Conservation (phyloP, 1,140 invertebrate species). For the Berghia stephanieae region DNA sequence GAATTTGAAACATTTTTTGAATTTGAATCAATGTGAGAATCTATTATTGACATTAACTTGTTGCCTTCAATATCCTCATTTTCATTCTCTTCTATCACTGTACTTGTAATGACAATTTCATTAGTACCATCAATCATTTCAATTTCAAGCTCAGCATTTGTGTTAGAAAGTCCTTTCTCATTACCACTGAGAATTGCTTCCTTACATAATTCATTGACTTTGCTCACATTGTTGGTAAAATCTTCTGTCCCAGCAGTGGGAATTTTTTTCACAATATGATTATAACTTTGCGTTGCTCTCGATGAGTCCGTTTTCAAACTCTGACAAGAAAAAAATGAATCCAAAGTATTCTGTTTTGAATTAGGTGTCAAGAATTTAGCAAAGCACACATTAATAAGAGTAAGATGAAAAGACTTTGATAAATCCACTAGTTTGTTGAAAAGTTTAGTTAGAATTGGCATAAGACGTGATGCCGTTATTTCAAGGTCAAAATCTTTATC, state of each 20-base stretch:
- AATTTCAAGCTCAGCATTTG: no score
- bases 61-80: no score
- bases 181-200: neutral
- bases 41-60: no score
- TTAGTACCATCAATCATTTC: no score
- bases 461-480: conserved; percentile 19
- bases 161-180: no score
- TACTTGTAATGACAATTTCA: no score
- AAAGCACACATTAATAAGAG: conserved; percentile 47
- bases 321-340: neutral
- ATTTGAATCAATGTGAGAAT: neutral
- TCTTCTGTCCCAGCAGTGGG: neutral
- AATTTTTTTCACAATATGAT: neutral
- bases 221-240: neutral
- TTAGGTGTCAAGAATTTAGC: conserved; percentile 40
- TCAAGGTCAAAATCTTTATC: neutral
- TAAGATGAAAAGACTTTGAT: conserved; percentile 44
- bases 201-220: no score
- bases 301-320: neutral
- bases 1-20: neutral
- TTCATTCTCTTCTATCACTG: no score
- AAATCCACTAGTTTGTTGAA: conserved; percentile 46
- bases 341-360: neutral
- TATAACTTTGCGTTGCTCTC: neutral
- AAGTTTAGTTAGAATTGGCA: conserved; percentile 37